A percentile compares a stretch with the other conserved stretches of the same genome.
Conservation (phyloP, 2,797 vertebrate species). For the Centroberyx gerrardi region DNA sequence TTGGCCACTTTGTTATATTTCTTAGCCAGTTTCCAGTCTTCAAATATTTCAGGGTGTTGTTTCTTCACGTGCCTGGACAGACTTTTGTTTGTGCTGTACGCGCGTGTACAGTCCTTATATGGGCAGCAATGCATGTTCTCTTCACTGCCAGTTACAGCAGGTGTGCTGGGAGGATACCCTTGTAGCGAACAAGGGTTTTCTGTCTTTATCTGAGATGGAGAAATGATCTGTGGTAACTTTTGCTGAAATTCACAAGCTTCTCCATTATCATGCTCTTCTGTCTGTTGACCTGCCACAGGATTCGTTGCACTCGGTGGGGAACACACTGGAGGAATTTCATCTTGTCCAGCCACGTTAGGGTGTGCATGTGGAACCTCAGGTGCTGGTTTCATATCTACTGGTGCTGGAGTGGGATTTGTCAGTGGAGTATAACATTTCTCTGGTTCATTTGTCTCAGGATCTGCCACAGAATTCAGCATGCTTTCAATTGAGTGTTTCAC, state of each 20-base stretch:
- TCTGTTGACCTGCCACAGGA: conserved; percentile 52
- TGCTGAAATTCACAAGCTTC: conserved; percentile 58
- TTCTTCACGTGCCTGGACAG: conserved; percentile 98
- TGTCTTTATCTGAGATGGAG: conserved; percentile 77
- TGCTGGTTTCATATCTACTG: conserved; percentile 47
- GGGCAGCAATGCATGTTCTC: conserved; percentile 93
- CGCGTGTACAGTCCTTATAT: conserved; percentile 93
- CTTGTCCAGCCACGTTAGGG: conserved; percentile 33
- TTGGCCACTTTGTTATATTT: conserved; percentile 94
- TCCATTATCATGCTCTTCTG: conserved; percentile 43
- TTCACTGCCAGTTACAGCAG: conserved; percentile 69
- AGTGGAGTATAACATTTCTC: conserved; percentile 80
- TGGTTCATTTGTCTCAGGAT: conserved; percentile 64
- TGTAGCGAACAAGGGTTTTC: conserved; percentile 75
- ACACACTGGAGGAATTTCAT: conserved; percentile 48
- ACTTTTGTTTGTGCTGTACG: conserved; percentile 97
- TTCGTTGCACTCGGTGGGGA: conserved; percentile 47
- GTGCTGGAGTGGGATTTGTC: conserved; percentile 63
- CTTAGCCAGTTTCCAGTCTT: conserved; percentile 95
- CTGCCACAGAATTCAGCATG: conserved; percentile 74
- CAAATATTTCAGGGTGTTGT: conserved; percentile 95
- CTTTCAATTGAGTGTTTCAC: conserved; percentile 83
- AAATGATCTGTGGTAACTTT: conserved; percentile 70
- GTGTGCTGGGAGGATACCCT: conserved; percentile 70
- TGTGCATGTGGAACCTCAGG: conserved; percentile 41